Evolutionary conservation across 1,140 invertebrate genomes (phyloP), one percentile per base, ranked within the genome.

Genomic region (Leptopilina boulardi): DNA sequence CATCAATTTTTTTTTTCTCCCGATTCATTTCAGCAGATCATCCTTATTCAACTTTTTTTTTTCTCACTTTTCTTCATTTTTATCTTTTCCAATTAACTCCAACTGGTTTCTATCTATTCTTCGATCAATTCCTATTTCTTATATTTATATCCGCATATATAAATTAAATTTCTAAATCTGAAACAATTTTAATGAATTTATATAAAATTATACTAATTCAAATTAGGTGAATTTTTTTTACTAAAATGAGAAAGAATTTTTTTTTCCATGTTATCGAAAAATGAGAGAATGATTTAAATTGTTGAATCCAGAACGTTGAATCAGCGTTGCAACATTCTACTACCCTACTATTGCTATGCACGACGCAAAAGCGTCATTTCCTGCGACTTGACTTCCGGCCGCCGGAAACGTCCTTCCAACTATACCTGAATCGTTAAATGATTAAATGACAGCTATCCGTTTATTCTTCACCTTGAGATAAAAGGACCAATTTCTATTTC

Each of bases 351-450:
- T 82, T 80, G 79, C 79, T 82, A 82, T 82, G 81, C 81, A 66
- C 75, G 81, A 82, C 81, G 81, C 75, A 77, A 42, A 77, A 21
- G 81, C 75, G 79, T 79, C 77, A 83, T 75, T 83, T 83, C 82
- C 82, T 80, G 79, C 70, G 76, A 79, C 77, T 80, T 76, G 51
- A 79, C 76, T 90, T 90, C 88, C 89, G 87, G 87, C 82, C 85
- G 77, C 83, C 86, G 88, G 88, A 90, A 89, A 85, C 78, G 82
- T 82, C 76, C 78, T 78, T 83, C 78, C 73, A 80, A 77, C 80
- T 80, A 77, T 75, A 80, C 77, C 59, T 80, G 75, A 82, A 77
- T 77, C 77, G 71, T 77, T 78, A 74, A 81, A 77, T 78, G 73
- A 77, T 74, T 30, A 66, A 66, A 66, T 66, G 26, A 30, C 59